Conservation (phyloP, 2,113 vertebrate species). For the Empidonax traillii region DNA sequence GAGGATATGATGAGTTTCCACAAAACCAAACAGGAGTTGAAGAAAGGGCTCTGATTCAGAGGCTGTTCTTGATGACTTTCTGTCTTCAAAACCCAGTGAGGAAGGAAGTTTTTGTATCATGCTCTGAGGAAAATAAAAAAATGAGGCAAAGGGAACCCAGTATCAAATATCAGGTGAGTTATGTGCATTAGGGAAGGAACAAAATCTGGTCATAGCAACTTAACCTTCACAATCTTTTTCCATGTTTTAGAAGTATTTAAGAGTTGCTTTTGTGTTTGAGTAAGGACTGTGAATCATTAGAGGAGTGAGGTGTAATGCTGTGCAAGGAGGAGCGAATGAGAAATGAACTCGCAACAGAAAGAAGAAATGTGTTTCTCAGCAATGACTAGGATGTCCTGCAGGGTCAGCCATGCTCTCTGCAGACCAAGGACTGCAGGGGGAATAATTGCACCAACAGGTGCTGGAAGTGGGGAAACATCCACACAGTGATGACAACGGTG, state of each 20-base stretch:
- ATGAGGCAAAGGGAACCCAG: background rate
- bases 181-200: background rate
- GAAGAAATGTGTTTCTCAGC: background rate
- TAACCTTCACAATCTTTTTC: background rate
- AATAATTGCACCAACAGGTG: background rate
- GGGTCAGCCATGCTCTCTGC: background rate
- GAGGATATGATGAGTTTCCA: background rate
- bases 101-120: background rate
- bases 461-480: background rate
- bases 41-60: background rate
- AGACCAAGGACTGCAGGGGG: background rate
- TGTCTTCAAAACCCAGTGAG: background rate
- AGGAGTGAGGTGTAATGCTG: background rate
- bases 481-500: fast-evolving
- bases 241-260: background rate
- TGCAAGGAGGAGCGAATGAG: background rate
- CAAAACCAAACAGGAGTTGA: background rate
- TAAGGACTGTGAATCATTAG: background rate
- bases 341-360: background rate
- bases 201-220: background rate
- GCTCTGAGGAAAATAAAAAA: background rate
- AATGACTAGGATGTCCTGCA: background rate
- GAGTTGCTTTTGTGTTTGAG: background rate
- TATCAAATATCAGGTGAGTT: background rate
- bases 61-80: background rate